These are phyloP conservation scores for Cotesia typhae DNA, from an alignment of 1,140 invertebrate species.

Conservation along the genomic window DNA sequence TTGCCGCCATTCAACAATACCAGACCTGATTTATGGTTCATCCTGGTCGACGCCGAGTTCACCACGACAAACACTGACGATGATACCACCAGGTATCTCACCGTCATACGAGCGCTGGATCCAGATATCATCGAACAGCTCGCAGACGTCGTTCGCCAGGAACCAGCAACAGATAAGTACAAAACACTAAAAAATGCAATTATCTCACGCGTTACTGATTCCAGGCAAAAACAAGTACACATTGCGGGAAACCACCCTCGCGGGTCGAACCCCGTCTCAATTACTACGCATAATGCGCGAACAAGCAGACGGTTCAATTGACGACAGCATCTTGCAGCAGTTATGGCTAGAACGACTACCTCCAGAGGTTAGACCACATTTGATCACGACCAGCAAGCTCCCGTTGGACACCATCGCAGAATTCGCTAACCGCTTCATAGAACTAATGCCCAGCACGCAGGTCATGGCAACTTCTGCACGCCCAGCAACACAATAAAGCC, in stretches of 20 bases:
- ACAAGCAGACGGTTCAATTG: slow-evolving; percentile 27
- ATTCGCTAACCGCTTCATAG: slow-evolving; percentile 24
- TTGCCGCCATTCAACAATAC: not conserved
- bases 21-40: slow-evolving; percentile 15
- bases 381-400: not conserved
- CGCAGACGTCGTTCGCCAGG: slow-evolving; percentile 28
- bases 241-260: slow-evolving; percentile 43
- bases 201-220: slow-evolving; percentile 38
- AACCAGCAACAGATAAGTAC: slow-evolving; percentile 32
- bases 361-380: slow-evolving; percentile 9
- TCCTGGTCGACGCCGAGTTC: slow-evolving; percentile 1
- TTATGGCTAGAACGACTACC: slow-evolving; percentile 43
- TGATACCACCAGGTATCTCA: not conserved
- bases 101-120: slow-evolving; percentile 1
- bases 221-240: slow-evolving; percentile 37
- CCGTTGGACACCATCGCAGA: not conserved
- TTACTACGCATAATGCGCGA: slow-evolving; percentile 43
- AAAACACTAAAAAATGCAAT: slow-evolving; percentile 29
- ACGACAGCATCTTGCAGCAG: slow-evolving; percentile 36
- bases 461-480: not conserved
- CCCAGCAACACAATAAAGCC: too few relatives aligned
- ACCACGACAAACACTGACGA: not conserved
- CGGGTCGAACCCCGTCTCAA: slow-evolving; percentile 43
- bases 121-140: slow-evolving; percentile 13
- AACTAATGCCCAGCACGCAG: not conserved